phyloP scores from a whole-genome alignment of 2,113 vertebrate species.

The Leucoraja erinaceus region DNA sequence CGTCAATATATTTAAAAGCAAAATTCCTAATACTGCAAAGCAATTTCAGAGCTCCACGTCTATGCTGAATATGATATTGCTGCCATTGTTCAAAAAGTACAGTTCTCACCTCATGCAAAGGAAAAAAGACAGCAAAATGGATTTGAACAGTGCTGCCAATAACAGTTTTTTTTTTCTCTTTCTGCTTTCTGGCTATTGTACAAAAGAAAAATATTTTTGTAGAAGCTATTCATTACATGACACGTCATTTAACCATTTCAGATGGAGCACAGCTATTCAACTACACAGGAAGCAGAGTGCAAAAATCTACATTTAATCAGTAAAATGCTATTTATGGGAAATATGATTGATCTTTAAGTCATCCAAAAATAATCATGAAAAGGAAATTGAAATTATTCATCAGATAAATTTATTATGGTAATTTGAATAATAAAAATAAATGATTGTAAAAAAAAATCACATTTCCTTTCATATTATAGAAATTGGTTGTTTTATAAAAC shows the following conservation, averaged over 20 bases:
- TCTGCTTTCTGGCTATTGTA: background rate
- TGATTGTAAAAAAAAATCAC: background rate
- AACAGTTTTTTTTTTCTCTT: background rate
- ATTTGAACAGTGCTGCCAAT: slow-evolving; percentile 4
- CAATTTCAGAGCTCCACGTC: background rate
- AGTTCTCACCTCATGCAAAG: background rate
- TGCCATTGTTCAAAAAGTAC: background rate
- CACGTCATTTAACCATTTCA: too few relatives aligned
- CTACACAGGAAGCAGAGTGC: background rate
- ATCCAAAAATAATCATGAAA: background rate
- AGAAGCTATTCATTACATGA: background rate
- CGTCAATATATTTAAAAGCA: background rate
- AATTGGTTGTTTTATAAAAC: background rate
- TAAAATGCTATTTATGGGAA: background rate
- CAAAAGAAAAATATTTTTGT: background rate
- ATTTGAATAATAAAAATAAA: background rate
- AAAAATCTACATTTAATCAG: background rate
- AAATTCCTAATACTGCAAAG: slow-evolving; percentile 11
- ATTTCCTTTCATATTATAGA: background rate
- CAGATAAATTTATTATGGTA: background rate
- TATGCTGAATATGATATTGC: background rate
- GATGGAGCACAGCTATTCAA: too few relatives aligned
- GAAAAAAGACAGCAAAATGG: background rate
- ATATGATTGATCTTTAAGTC: background rate
- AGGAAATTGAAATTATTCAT: background rate